Conservation (phyloP, 2,797 vertebrate genomes). For the Tenualosa thibaudeaui region DNA sequence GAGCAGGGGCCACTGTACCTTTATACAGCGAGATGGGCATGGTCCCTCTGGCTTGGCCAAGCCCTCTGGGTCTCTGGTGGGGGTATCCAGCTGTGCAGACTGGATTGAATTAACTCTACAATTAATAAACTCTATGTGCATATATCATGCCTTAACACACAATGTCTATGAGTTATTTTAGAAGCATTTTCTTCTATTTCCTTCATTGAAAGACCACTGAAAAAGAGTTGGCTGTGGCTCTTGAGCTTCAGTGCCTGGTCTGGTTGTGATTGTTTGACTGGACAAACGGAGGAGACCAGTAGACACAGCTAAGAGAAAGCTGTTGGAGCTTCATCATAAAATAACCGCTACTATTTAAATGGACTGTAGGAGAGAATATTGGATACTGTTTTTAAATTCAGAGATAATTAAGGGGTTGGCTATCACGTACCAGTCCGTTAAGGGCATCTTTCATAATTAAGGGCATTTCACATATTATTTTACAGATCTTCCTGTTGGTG, state of each 20-base stretch:
- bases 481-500: too few relatives aligned
- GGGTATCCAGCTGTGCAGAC: conserved; percentile 72
- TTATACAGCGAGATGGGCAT: conserved; percentile 55
- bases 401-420: neutral
- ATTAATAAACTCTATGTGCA: conserved; percentile 14
- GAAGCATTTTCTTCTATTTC: too few relatives aligned
- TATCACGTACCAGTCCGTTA: neutral
- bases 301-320: neutral
- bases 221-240: too few relatives aligned
- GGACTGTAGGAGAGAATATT: neutral
- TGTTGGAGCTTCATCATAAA: neutral
- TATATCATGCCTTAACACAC: neutral
- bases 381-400: neutral
- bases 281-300: too few relatives aligned
- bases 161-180: too few relatives aligned
- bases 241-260: neutral
- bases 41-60: conserved; percentile 69
- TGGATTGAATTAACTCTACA: conserved; percentile 34
- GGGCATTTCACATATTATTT: too few relatives aligned
- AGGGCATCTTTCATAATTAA: too few relatives aligned
- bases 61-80: conserved; percentile 69
- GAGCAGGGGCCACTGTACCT: neutral
- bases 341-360: neutral
- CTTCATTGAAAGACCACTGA: too few relatives aligned
- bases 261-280: neutral